Conservation (phyloP, 1,140 invertebrate species). For the Bicyclus anynana region DNA sequence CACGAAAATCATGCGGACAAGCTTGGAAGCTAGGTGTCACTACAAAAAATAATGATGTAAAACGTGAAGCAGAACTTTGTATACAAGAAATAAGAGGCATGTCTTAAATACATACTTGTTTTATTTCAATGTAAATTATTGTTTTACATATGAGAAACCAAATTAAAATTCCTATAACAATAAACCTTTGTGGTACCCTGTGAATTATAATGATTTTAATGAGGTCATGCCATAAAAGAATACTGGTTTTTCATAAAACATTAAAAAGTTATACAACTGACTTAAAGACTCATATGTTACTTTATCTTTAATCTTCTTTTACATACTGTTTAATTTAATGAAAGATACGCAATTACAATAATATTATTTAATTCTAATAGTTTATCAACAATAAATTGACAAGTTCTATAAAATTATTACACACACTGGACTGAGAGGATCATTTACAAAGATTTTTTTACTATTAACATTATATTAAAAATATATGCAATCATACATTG, state of each 20-base stretch:
- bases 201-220: neutral
- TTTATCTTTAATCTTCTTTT: too few species aligned
- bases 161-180: neutral
- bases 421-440: too few species aligned
- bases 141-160: conserved; percentile 1
- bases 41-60: conserved; percentile 80
- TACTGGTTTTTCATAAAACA: too few species aligned
- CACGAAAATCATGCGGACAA: conserved; percentile 83
- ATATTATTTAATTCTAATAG: neutral
- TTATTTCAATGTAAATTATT: conserved; percentile 23
- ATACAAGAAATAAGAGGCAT: conserved; percentile 79
- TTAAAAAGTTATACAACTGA: too few species aligned
- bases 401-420: too few species aligned
- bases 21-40: conserved; percentile 84
- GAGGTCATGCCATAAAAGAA: too few species aligned
- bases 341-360: neutral
- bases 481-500: neutral
- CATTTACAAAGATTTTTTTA: too few species aligned
- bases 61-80: conserved; percentile 84
- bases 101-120: conserved; percentile 36
- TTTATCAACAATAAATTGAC: neutral
- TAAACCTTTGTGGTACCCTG: neutral
- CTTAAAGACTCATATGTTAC: too few species aligned
- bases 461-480: too few species aligned
- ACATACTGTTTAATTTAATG: neutral